A percentile compares a stretch with the other conserved stretches of the same genome.
Evolutionary conservation across 2,888 invertebrate genomes (phyloP).

Genomic region (Melitaea athalia): DNA sequence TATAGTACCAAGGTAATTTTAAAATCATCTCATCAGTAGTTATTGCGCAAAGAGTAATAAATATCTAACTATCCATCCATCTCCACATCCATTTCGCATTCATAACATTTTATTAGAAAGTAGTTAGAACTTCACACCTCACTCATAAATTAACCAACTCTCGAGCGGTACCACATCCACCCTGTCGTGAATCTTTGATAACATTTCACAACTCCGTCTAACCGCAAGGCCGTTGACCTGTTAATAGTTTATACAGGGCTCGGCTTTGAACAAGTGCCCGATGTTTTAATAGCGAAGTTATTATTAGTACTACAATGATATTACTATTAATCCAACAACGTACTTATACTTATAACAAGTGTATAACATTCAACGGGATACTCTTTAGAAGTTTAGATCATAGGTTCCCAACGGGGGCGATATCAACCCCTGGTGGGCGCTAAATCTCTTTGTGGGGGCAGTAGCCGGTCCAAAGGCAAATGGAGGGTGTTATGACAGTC

Average conservation of each 20-base stretch:
- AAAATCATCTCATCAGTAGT: no score
- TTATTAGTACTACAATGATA: neutral
- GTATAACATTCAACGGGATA: no score
- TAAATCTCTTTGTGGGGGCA: no score
- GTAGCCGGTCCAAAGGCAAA: no score
- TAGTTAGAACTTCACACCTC: neutral
- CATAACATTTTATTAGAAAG: no score
- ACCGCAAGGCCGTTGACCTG: constrained; percentile 36
- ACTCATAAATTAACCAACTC: neutral
- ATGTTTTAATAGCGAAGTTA: constrained; percentile 13
- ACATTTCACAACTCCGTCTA: constrained; percentile 25
- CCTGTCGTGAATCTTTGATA: constrained; percentile 20
- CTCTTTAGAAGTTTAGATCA: no score
- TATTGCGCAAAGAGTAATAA: neutral
- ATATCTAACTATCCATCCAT: no score
- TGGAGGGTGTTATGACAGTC: no score
- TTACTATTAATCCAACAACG: constrained; percentile 2
- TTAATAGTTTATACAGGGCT: constrained; percentile 21
- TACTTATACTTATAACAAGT: neutral
- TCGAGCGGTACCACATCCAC: constrained; percentile 37
- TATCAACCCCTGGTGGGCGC: no score
- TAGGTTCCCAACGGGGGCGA: no score
- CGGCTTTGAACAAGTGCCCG: constrained; percentile 18
- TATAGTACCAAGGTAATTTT: no score
- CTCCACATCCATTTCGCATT: no score